Conservation (phyloP, 2,888 invertebrate species). For the Charanyca ferruginea region DNA sequence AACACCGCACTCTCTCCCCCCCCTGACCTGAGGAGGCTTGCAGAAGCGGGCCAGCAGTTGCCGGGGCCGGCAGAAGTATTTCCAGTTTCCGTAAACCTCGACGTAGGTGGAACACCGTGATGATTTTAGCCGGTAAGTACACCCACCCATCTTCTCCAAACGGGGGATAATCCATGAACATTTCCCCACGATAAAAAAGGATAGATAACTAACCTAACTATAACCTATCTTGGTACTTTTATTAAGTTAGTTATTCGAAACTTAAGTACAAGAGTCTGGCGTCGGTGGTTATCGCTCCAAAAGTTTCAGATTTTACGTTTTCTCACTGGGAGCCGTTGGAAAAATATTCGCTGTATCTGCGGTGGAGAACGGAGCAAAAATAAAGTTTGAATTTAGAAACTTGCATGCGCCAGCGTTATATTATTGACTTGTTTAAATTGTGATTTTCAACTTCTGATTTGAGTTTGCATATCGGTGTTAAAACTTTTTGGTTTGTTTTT, state of each 20-base stretch:
- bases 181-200: too few relatives aligned
- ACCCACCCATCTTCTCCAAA: too few relatives aligned
- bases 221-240: conserved; percentile 59
- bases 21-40: too few relatives aligned
- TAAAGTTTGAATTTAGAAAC: conserved; percentile 56
- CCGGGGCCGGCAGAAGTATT: too few relatives aligned
- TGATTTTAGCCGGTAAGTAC: too few relatives aligned
- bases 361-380: conserved; percentile 33
- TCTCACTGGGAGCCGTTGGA: conserved; percentile 44
- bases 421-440: conserved; percentile 53
- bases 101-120: too few relatives aligned
- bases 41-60: too few relatives aligned
- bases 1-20: too few relatives aligned
- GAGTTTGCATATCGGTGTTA: conserved; percentile 31
- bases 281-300: conserved; percentile 61
- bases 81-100: too few relatives aligned
- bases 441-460: conserved; percentile 42
- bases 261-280: conserved; percentile 52
- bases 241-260: conserved; percentile 61
- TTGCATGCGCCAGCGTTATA: conserved; percentile 32
- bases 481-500: conserved; percentile 11
- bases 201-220: too few relatives aligned
- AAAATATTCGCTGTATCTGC: conserved; percentile 56
- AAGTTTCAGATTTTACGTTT: conserved; percentile 62
- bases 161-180: too few relatives aligned